Evolutionary conservation across 2,888 invertebrate species (phyloP).

Genomic region (Branchellion lobata): DNA sequence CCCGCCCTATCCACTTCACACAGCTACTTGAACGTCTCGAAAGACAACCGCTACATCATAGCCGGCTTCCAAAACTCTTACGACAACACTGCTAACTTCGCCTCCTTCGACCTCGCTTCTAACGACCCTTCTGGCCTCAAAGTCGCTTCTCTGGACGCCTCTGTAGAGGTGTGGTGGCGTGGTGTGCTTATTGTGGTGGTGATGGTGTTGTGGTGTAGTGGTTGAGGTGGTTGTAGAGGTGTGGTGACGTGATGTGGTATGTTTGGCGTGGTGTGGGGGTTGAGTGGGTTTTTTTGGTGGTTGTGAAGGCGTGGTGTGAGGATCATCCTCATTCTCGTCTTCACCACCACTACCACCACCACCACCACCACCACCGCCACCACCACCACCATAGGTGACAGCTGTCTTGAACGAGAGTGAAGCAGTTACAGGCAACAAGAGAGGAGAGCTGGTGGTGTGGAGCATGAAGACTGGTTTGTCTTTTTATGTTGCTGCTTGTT

Average conservation of each 20-base stretch:
- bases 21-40: conserved; percentile 57
- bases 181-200: not conserved
- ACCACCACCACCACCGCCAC: not conserved
- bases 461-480: conserved; percentile 59
- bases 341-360: too few relatives aligned
- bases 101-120: conserved; percentile 60
- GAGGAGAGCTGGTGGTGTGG: conserved; percentile 62
- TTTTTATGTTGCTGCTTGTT: too few relatives aligned
- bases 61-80: conserved; percentile 61
- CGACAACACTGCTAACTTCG: conserved; percentile 61
- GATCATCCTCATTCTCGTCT: too few relatives aligned
- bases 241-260: too few relatives aligned
- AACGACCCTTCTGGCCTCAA: conserved; percentile 58
- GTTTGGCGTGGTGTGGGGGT: not conserved
- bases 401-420: conserved; percentile 60
- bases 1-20: too few relatives aligned
- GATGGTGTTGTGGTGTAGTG: not conserved
- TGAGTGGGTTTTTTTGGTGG: too few relatives aligned
- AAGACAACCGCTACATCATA: conserved; percentile 56
- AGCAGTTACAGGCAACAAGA: conserved; percentile 61
- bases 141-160: conserved; percentile 59
- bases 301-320: too few relatives aligned
- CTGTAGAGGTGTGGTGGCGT: conserved; percentile 53
- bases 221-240: too few relatives aligned
- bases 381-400: conserved; percentile 54